Conservation (phyloP, 1,140 invertebrate genomes). For the Listronotus oregonensis region DNA sequence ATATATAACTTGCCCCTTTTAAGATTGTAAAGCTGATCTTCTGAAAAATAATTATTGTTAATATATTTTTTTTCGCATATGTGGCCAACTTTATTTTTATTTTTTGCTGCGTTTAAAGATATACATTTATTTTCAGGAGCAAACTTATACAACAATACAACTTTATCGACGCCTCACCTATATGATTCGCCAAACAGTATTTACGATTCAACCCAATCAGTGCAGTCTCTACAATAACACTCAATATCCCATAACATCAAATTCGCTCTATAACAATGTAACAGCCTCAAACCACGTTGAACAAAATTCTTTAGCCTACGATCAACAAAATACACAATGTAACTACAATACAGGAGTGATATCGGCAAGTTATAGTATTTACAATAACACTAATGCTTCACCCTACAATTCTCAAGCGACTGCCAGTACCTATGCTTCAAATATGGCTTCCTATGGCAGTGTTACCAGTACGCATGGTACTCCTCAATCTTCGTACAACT, state of each 20-base stretch:
- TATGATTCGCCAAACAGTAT: constrained; percentile 17
- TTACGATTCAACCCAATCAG: constrained; percentile 15
- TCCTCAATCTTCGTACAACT: background rate
- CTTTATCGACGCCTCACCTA: constrained; percentile 1
- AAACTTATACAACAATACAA: background rate
- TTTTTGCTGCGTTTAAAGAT: no score
- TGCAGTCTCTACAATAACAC: constrained; percentile 23
- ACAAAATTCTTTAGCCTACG: background rate
- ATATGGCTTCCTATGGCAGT: background rate
- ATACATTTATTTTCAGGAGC: background rate
- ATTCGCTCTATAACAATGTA: constrained; percentile 14
- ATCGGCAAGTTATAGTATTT: background rate
- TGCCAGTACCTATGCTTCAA: constrained; percentile 10
- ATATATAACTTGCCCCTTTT: no score
- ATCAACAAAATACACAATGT: background rate
- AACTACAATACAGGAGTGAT: background rate
- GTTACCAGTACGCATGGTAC: constrained; percentile 6
- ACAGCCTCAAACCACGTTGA: background rate
- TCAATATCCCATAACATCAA: background rate
- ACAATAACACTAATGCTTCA: background rate
- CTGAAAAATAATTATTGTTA: no score
- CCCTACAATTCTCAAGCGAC: background rate
- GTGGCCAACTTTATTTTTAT: no score
- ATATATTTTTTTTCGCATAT: no score
- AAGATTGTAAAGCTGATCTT: no score